Conservation (phyloP, 2,113 vertebrate species). For the Rafetus swinhoei region DNA sequence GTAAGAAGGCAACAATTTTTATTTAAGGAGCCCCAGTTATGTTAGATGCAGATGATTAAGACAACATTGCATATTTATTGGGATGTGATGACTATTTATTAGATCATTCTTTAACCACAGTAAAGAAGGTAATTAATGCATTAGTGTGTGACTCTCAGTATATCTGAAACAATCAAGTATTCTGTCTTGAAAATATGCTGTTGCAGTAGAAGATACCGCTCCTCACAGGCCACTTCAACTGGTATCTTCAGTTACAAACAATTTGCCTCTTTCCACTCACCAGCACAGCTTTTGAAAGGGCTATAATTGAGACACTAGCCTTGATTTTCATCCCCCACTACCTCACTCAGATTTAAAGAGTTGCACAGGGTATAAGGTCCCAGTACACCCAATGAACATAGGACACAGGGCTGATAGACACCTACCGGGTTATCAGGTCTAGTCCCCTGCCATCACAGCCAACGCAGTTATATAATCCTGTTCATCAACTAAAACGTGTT, state of each 20-base stretch:
- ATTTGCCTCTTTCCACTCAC: neutral
- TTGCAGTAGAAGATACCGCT: neutral
- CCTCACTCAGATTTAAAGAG: neutral
- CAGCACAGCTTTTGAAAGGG: neutral
- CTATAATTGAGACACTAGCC: neutral
- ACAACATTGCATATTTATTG: neutral
- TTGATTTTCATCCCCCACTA: neutral
- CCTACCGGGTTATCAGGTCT: too few relatives aligned
- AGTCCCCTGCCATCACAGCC: too few relatives aligned
- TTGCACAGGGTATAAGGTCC: neutral
- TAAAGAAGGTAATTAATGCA: neutral
- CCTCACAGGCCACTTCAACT: neutral
- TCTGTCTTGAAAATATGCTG: neutral
- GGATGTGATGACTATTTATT: neutral
- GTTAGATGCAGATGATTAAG: neutral
- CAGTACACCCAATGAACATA: neutral
- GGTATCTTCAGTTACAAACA: neutral
- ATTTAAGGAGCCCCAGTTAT: neutral
- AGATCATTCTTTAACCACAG: neutral
- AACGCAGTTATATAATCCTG: too few relatives aligned
- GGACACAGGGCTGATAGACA: neutral
- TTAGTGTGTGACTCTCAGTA: neutral
- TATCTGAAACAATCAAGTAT: neutral
- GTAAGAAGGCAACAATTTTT: neutral
- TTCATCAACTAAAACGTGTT: too few relatives aligned